Conservation (phyloP, 2,888 invertebrate genomes). For the Pollenia angustigena region DNA sequence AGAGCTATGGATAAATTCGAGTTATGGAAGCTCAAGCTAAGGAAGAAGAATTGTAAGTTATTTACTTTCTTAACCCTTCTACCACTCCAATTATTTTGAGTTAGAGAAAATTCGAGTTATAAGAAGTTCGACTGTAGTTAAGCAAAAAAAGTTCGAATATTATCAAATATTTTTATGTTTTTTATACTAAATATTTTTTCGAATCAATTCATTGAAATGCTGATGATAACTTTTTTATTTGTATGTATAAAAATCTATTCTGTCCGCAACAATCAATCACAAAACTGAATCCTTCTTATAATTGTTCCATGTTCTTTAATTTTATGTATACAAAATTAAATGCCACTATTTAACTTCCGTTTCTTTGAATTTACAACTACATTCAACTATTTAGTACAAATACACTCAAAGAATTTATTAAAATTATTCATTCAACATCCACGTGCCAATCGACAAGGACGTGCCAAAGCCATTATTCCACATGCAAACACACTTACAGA, state of each 20-base stretch:
- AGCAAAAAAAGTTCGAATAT: too few relatives aligned
- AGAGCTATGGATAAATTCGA: too few relatives aligned
- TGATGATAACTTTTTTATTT: neutral
- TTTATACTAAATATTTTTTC: too few relatives aligned
- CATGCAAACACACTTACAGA: slow-evolving; percentile 19
- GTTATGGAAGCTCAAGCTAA: too few relatives aligned
- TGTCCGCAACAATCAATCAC: neutral
- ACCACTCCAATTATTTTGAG: too few relatives aligned
- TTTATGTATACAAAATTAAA: neutral
- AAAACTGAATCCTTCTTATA: slow-evolving; percentile 4
- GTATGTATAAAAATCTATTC: neutral
- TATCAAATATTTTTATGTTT: too few relatives aligned
- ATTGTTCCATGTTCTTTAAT: neutral
- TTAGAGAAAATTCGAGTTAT: too few relatives aligned
- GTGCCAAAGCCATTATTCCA: slow-evolving; percentile 68
- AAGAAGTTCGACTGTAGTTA: too few relatives aligned
- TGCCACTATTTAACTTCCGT: slow-evolving; percentile 41
- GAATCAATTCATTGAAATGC: neutral
- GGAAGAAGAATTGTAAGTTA: too few relatives aligned
- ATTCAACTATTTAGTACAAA: slow-evolving; percentile 41
- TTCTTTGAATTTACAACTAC: slow-evolving; percentile 38
- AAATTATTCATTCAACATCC: slow-evolving; percentile 60
- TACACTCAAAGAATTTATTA: slow-evolving; percentile 51
- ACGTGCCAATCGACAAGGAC: slow-evolving; percentile 71
- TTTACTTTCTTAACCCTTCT: too few relatives aligned